phyloP scores from a whole-genome alignment of 2,797 vertebrate genomes.

The Cyclopterus lumpus region DNA sequence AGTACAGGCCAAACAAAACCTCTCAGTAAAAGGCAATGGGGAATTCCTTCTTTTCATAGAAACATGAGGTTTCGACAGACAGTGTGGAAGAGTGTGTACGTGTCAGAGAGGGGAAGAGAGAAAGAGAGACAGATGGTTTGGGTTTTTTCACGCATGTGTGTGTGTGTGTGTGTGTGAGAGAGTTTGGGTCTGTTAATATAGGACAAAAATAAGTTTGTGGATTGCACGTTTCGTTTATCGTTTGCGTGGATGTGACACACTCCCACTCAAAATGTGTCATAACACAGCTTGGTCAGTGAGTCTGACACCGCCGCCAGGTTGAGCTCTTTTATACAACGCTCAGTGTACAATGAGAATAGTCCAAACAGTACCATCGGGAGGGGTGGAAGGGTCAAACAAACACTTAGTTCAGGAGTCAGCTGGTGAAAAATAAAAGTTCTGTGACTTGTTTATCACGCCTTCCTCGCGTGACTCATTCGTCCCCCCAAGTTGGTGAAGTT shows the following conservation, averaged over 20 bases:
- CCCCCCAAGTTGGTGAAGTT: too few relatives aligned
- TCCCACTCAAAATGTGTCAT: too few relatives aligned
- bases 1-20: conserved; percentile 40
- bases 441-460: too few relatives aligned
- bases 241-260: background rate
- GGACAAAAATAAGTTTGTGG: conserved; percentile 17
- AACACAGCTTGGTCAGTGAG: too few relatives aligned
- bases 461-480: too few relatives aligned
- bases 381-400: background rate
- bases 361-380: too few relatives aligned
- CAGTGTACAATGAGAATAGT: too few relatives aligned
- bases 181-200: conserved; percentile 37
- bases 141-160: too few relatives aligned
- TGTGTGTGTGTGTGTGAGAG: background rate
- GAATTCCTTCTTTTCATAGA: conserved; percentile 55
- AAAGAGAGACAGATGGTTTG: conserved; percentile 49
- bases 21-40: conserved; percentile 53
- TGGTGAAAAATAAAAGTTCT: background rate
- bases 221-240: conserved; percentile 10
- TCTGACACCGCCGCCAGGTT: too few relatives aligned
- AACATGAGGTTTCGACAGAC: conserved; percentile 50
- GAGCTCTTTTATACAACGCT: too few relatives aligned
- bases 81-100: conserved; percentile 43
- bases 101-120: conserved; percentile 21
- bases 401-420: background rate